Evolutionary conservation across 2,888 invertebrate species (phyloP), one percentile per base, ranked within the genome.

Genomic region (Rugalucina vietnamica): DNA sequence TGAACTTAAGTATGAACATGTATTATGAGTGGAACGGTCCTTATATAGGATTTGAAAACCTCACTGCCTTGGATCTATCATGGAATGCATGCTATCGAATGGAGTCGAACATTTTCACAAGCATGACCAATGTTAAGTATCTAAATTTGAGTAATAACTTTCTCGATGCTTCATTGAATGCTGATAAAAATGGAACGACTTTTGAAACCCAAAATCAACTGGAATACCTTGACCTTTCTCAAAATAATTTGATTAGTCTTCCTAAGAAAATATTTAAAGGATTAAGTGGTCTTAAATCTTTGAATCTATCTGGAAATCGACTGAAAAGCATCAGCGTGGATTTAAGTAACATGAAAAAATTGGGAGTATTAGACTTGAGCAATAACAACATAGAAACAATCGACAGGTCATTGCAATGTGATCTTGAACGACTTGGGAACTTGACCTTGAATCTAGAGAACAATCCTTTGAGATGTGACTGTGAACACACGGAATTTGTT

Each of bases 81-180:
- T 43, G 70, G 43, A 86, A 84, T 57, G 81, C 70, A 0, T 84
- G 81, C 36, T 54, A 72, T 8, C 34, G 75, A 24, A 71, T 79
- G 3, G 39, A 65, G 29, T 0, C 39, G 5, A 70, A 32, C 18
- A 27, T 78, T 5, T 80, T 86, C 5, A 37, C 72, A 14, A 14
- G 69, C n/a, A 24, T 75, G 24, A 4, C 29, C 24, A 32, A 27
- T 12, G 37, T 86, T 10, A 24, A 50, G 34, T 12, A 37, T 10
- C 32, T 86, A 39, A 73, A 79, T 24, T n/a, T 79, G 12, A 57
- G 75, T 1, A 72, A 70, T 5, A 86, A 86, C 69, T 81, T 73
- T 14, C 65, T 86, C 12, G 76, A 49, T 18, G 1, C 36, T 21
- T 57, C 70, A 12, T 43, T 86, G 10, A 18, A 60, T 5, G 32